Base-by-base conservation (phyloP, 2,113 vertebrate species). In the Aix galericulata region DNA sequence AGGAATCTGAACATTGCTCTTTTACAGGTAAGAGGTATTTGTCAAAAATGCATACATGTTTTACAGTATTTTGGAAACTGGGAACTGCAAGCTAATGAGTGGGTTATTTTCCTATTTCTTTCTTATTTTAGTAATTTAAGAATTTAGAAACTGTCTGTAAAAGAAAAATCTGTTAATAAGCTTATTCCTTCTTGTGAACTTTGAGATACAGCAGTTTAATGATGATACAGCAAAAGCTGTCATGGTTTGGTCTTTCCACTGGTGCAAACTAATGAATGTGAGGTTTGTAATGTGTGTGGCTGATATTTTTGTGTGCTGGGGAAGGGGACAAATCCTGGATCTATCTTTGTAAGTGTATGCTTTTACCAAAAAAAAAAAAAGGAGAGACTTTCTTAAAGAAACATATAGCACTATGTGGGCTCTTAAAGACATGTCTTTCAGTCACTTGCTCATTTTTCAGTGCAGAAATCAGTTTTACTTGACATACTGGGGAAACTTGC, bases 1-100 rank as follows among this genome's bases (percentile, higher is more conserved):
- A 94, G 96, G 96, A 96, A 93, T 93, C 95, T 90, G 94, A 95
- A 77, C 95, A 27, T 80, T 87, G 59, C 88, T 95, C 88, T 63
- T 69, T 93, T 83, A 89, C 97, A 98, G 98, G 98, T 98, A 98
- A 98, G 98, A 91, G 72, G 88, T 64, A 75, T 93, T 94, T 95
- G 38, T 82, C 76, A 93, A 91, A 95, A 90, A 34, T 58, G 63
- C 74, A 89, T 94, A 94, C 88, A 27, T 75, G 72, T 55, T 94
- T 93, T 44, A 69, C 52, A 92, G 63, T 63, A 62, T 58, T 93
- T 85, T 91, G 77, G 93, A 89, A 94, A 82, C 84, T 87, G 29
- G 26, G 73, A 88, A 56, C 80, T 79, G 83, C 22, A 94, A 97
- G 90, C 82, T 94, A 64, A 82, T 91, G 83, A 89, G 87, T 95